Evolutionary conservation across 2,113 vertebrate species (phyloP), one percentile per base, ranked within the genome.

Genomic region (Gadus chalcogrammus): DNA sequence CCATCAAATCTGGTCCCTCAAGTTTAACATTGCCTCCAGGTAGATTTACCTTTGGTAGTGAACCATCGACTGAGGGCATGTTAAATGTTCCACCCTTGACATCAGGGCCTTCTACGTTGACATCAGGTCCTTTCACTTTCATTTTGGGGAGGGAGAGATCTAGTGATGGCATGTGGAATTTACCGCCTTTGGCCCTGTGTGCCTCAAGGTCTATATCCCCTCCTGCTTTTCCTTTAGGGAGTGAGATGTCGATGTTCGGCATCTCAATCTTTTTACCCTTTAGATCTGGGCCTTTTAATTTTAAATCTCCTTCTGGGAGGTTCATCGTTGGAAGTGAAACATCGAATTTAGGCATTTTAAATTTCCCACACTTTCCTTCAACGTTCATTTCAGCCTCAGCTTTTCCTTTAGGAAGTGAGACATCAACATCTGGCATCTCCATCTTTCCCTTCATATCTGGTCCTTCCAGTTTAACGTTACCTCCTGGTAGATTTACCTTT

Each of bases 371-470:
- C 75, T 83, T 15, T 7, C 70, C 1, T 42, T 67, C 70, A 35
- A 71, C 65, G 15, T 83, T 18, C 1, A 74, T 75, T 61, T 31
- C 55, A 15, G 74, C 77, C 1, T 58, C 71, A 0, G 69, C 31
- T 68, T 82, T 87, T 1, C 82, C 61, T 66, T 86, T 83, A 24
- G 85, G 84, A 17, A 84, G 80, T 0, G 76, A 76, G 18, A 84
- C 20, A 61, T 84, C 71, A 67, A 88, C 0, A 8, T 67, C 68
- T 1, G 84, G 85, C 70, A 84, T 76, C 1, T 76, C 63, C 12
- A 87, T 75, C 56, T 80, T 89, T 8, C 73, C 82, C 80, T 55
- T 84, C 88, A 58, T 81, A 78, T 0, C 38, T 72, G 12, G 20
- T 15, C 67, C 72, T 6, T 77, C 79, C 65, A 77, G 61, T 17